Percentiles rank a stretch among this genome's conserved stretches.
These are phyloP conservation scores for Amphipyra berbera DNA, from an alignment of 2,888 invertebrate species.

Conservation along the genomic window DNA sequence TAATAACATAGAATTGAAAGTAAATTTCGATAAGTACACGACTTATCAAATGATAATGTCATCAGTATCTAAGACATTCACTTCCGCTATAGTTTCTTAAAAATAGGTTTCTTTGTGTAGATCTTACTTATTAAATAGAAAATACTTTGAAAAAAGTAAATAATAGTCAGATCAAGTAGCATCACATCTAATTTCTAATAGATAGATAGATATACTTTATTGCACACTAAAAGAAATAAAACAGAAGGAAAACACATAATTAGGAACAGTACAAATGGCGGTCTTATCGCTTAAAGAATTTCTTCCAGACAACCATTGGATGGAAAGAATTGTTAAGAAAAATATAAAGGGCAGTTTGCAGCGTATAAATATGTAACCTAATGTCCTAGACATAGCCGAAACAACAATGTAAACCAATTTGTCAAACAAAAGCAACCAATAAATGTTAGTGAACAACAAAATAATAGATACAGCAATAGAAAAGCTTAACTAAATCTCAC, in stretches of 20 bases:
- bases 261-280: too few species aligned
- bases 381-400: not conserved
- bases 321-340: too few species aligned
- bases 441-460: slow-evolving; percentile 21
- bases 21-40: not conserved
- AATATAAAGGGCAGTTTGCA: too few species aligned
- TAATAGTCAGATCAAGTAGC: too few species aligned
- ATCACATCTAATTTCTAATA: too few species aligned
- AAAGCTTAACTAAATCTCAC: slow-evolving; percentile 17
- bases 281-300: too few species aligned
- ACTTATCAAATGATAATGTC: slow-evolving; percentile 8
- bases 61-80: slow-evolving; percentile 17
- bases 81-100: slow-evolving; percentile 4
- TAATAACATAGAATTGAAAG: slow-evolving; percentile 7
- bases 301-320: too few species aligned
- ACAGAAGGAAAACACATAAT: too few species aligned
- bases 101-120: not conserved
- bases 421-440: slow-evolving; percentile 21
- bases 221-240: too few species aligned
- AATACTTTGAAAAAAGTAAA: too few species aligned
- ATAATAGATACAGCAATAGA: slow-evolving; percentile 21
- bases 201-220: too few species aligned
- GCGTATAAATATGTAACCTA: not conserved
- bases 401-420: slow-evolving; percentile 39
- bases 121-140: not conserved